Evolutionary conservation across 2,113 vertebrate genomes (phyloP).

Genomic region (Forbesichthys papilliferus): DNA sequence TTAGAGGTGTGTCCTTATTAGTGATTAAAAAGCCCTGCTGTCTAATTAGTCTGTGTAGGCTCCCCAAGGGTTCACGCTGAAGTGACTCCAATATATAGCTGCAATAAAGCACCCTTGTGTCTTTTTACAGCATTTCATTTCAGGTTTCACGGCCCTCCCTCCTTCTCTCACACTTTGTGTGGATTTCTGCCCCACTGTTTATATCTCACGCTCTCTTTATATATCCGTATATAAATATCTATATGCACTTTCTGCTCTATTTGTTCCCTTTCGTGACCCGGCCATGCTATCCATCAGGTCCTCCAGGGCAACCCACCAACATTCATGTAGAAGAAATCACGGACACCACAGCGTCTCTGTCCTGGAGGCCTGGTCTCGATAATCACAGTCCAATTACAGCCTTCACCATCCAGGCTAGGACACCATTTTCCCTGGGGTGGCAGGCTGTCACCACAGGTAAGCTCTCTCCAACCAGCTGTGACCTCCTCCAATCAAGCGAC

Average conservation of each 20-base stretch:
- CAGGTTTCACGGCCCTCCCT: too few relatives aligned
- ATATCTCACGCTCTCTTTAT: slow-evolving; percentile 5
- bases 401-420: slow-evolving; percentile 91
- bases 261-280: slow-evolving; percentile 35
- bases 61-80: slow-evolving; percentile 53
- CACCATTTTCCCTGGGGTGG: slow-evolving; percentile 98
- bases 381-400: slow-evolving; percentile 97
- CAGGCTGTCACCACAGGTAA: slow-evolving; percentile 97
- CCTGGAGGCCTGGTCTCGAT: slow-evolving; percentile 94
- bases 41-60: slow-evolving; percentile 61
- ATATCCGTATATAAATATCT: slow-evolving; percentile 22
- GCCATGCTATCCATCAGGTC: slow-evolving; percentile 78
- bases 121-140: slow-evolving; percentile 11
- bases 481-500: slow-evolving; percentile 60
- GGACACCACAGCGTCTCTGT: slow-evolving; percentile 91
- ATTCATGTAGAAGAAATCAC: slow-evolving; percentile 93
- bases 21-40: slow-evolving; percentile 42
- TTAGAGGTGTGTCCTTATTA: slow-evolving; percentile 27
- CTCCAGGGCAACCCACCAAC: slow-evolving; percentile 89
- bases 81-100: slow-evolving; percentile 37
- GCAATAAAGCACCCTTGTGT: slow-evolving; percentile 39
- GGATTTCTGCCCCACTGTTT: background rate
- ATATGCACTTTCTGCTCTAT: background rate
- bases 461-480: slow-evolving; percentile 68
- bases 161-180: background rate